A percentile compares a stretch with the other conserved stretches of the same genome.
These are phyloP conservation scores for Rousettus madagascariensis DNA, from an alignment of 2,797 vertebrate genomes.

Conservation along the genomic window DNA sequence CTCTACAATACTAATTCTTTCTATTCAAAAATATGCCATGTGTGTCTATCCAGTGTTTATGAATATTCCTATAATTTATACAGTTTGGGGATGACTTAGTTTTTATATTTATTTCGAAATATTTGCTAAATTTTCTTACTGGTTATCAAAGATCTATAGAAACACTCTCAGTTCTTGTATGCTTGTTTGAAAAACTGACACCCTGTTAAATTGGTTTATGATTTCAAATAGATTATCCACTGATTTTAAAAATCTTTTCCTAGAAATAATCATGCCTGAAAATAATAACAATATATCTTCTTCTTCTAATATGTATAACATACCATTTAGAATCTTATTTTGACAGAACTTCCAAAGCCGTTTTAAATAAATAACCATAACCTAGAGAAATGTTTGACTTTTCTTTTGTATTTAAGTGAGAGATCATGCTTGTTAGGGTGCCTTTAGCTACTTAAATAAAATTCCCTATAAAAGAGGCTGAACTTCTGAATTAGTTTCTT, in stretches of 20 bases:
- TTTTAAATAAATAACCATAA: background rate
- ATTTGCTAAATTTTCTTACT: background rate
- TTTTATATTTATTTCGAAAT: background rate
- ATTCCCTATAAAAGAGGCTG: background rate
- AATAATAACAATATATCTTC: background rate
- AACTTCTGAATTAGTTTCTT: background rate
- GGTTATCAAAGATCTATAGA: background rate
- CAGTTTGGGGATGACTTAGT: background rate
- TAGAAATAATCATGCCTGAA: background rate
- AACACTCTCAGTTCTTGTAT: background rate
- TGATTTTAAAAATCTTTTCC: background rate
- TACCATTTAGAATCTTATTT: conserved; percentile 1
- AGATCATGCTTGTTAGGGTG: background rate
- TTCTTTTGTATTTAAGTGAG: background rate
- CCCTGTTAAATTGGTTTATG: background rate
- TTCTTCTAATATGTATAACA: background rate
- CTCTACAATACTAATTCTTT: background rate
- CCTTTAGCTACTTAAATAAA: background rate
- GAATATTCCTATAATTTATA: background rate
- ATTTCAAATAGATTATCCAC: background rate
- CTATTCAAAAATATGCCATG: background rate
- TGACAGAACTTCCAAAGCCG: background rate
- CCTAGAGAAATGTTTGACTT: background rate
- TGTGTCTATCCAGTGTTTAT: background rate
- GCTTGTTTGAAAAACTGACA: background rate